phyloP scores from a whole-genome alignment of 2,113 vertebrate genomes.

The Uropsilus gracilis region DNA sequence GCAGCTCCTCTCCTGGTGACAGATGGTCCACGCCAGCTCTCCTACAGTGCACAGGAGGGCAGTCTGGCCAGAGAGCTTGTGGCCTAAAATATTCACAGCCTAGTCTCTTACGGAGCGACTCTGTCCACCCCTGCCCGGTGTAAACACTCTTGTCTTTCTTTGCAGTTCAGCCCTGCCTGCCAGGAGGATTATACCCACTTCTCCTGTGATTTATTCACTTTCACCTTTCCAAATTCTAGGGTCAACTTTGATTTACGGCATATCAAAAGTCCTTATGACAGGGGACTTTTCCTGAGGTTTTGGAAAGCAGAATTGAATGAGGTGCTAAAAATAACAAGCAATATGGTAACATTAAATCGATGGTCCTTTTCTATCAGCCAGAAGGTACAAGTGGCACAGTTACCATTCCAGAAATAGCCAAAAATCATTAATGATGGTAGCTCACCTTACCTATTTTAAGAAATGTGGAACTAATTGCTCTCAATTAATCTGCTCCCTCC shows the following conservation, averaged over 20 bases:
- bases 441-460: slow-evolving; percentile 85
- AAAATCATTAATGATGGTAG: slow-evolving; percentile 82
- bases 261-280: background rate
- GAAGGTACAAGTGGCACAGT: background rate
- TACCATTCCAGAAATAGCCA: slow-evolving; percentile 29
- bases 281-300: background rate
- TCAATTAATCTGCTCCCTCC: slow-evolving; percentile 90
- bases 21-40: background rate
- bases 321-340: slow-evolving; percentile 13
- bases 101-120: background rate
- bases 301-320: background rate
- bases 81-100: background rate
- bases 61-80: background rate
- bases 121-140: background rate
- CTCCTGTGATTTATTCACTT: background rate
- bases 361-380: background rate
- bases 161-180: background rate
- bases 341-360: background rate
- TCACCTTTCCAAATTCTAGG: slow-evolving; percentile 24
- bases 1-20: background rate
- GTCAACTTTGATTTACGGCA: background rate
- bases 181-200: background rate
- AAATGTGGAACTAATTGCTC: slow-evolving; percentile 88
- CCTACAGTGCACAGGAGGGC: background rate
- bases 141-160: background rate